Evolutionary conservation across 1,140 invertebrate genomes (phyloP).

Genomic region (Campoletis sonorensis): DNA sequence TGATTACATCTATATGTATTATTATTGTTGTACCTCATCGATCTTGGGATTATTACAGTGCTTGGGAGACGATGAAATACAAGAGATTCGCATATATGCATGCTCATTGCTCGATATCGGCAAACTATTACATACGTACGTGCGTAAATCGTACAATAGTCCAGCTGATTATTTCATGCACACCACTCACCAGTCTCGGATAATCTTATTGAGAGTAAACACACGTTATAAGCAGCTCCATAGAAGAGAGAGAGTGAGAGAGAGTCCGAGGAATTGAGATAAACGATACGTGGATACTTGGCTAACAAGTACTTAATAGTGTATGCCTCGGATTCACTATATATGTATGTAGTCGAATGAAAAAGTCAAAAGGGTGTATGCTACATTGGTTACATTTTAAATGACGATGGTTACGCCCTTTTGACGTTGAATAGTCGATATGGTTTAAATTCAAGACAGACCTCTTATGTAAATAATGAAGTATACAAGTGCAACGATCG

Average conservation of each 20-base stretch:
- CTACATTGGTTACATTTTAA: no score
- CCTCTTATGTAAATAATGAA: constrained; percentile 37
- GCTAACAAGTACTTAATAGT: no score
- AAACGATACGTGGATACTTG: no score
- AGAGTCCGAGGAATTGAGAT: background rate
- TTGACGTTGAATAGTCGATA: background rate
- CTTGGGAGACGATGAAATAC: background rate
- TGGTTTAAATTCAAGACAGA: background rate
- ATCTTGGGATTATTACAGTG: no score
- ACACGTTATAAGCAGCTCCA: constrained; percentile 1
- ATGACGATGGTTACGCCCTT: background rate
- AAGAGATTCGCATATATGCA: background rate
- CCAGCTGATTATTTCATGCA: constrained; percentile 39
- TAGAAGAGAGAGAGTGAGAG: background rate
- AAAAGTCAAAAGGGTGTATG: no score
- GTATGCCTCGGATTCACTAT: no score
- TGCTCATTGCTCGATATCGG: background rate
- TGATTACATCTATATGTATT: no score
- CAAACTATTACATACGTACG: constrained; percentile 29
- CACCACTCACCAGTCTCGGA: constrained; percentile 15
- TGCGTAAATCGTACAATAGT: constrained; percentile 37
- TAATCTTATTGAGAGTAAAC: constrained; percentile 21
- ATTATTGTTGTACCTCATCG: no score
- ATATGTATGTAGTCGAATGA: no score
- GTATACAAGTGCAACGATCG: constrained; percentile 8